Conservation (phyloP, 2,888 invertebrate genomes). For the Metopia argyrocephala region DNA sequence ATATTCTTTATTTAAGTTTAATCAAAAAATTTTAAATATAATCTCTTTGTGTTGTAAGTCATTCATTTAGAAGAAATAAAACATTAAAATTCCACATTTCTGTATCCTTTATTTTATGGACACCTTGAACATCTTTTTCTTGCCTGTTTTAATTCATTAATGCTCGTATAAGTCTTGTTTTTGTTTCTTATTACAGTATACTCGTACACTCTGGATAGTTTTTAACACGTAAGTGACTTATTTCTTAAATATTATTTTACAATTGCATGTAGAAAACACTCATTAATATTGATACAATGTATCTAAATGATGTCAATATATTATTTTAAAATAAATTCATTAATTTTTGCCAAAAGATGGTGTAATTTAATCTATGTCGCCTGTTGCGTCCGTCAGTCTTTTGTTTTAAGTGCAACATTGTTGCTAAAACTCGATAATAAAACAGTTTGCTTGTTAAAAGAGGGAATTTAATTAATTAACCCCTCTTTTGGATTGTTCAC, state of each 20-base stretch:
- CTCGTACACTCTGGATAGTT: not conserved
- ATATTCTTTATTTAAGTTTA: not conserved
- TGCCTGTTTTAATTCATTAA: constrained; percentile 16
- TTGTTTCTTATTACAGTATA: not conserved
- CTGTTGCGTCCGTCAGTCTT: not conserved
- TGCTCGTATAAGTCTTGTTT: not conserved
- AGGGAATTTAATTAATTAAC: no score
- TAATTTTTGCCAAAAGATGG: not conserved
- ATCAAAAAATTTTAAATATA: constrained; percentile 3
- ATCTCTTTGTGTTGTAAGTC: not conserved
- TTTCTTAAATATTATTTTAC: not conserved
- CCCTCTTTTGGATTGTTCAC: no score
- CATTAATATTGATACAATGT: constrained; percentile 38
- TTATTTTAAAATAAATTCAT: constrained; percentile 35
- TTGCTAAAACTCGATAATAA: not conserved
- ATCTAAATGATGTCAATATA: constrained; percentile 40
- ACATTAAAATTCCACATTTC: no score
- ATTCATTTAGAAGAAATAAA: constrained; percentile 14
- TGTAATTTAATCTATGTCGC: constrained; percentile 2
- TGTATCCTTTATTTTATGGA: not conserved
- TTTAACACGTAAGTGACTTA: not conserved
- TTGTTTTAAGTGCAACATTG: constrained; percentile 6
- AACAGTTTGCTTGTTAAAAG: not conserved
- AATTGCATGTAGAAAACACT: not conserved
- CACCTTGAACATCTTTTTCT: constrained; percentile 37